Evolutionary conservation across 2,113 vertebrate genomes (phyloP).

Genomic region (Eupsittula cactorum): DNA sequence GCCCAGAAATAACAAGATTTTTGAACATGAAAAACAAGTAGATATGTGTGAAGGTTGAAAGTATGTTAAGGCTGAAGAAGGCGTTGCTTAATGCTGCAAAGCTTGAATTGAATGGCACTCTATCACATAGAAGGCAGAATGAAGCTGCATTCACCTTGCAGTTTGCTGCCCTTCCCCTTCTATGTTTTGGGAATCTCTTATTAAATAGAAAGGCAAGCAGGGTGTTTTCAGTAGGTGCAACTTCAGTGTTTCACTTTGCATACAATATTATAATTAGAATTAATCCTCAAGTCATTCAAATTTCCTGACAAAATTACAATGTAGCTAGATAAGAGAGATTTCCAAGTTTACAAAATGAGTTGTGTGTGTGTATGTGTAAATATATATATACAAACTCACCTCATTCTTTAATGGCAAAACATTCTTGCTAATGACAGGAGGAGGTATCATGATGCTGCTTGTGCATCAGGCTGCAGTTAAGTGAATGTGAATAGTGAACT

Average conservation of each 20-base stretch:
- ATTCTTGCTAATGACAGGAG: not conserved
- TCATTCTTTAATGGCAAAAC: not conserved
- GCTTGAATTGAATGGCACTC: not conserved
- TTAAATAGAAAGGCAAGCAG: not conserved
- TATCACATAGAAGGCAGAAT: not conserved
- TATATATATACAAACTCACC: not conserved
- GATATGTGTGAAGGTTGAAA: not conserved
- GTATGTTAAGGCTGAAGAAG: not conserved
- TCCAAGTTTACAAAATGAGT: not conserved
- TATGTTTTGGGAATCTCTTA: not conserved
- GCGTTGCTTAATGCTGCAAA: not conserved
- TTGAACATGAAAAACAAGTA: not conserved
- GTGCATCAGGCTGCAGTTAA: not conserved
- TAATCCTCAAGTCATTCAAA: not conserved
- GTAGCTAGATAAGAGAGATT: not conserved
- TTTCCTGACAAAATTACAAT: not conserved
- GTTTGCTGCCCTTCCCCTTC: not conserved
- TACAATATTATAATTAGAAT: not conserved
- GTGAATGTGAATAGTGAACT: not conserved
- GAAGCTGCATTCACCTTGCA: not conserved
- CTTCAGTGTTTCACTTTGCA: not conserved
- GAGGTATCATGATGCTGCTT: not conserved
- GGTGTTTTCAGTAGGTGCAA: not conserved
- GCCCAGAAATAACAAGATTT: not conserved
- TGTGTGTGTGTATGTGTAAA: not conserved